Base-by-base conservation (phyloP, 2,113 vertebrate genomes). In the Andinoacara biseriatus region DNA sequence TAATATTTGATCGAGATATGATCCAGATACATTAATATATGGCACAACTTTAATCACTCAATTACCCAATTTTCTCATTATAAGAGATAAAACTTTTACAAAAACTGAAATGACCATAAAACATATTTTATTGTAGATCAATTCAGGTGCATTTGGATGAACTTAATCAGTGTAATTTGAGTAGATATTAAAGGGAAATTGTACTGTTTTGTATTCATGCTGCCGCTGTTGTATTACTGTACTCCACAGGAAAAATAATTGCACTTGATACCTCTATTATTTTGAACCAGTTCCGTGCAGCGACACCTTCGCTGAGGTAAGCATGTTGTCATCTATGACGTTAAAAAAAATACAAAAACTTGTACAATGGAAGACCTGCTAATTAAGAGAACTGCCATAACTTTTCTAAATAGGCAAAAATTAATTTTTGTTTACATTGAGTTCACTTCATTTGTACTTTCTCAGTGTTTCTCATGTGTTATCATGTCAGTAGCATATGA, bases 251-350 rank as follows among this genome's bases (percentile, higher is more conserved):
- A 13, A 96, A 96, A 83, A 76, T 90, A 2, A 92, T 96, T 7
- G 96, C 96, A 14, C 31, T 97, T 58, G 96, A 97, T 61, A 92
- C 93, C 0, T 96, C 95, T 0, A 94, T 97, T 69, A 85, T 95
- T 24, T 1, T 97, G 80, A 93, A 95, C 82, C 96, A 97, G 94
- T 96, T 96, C 69, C 94, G 93, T 18, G 81, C 94, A 14, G 95
- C 85, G 1, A 83, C 90, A 2, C 94, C 95, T 3, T 58, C 10
- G 18, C 63, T 86, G 1, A 92, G 84, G 91, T 93, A 33, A 90
- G 85, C 17, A 61, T 72, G 10, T 9, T 29, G 26, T 29, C 20
- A 56, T 74, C 29, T 76, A 5, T 43, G 14, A 46, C 24, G 29
- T 17, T 49, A n/a, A n/a, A n/a, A 33, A 78, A 63, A 78, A 78